Base-by-base conservation (phyloP, 2,888 invertebrate genomes). In the Ophioninae sp. region DNA sequence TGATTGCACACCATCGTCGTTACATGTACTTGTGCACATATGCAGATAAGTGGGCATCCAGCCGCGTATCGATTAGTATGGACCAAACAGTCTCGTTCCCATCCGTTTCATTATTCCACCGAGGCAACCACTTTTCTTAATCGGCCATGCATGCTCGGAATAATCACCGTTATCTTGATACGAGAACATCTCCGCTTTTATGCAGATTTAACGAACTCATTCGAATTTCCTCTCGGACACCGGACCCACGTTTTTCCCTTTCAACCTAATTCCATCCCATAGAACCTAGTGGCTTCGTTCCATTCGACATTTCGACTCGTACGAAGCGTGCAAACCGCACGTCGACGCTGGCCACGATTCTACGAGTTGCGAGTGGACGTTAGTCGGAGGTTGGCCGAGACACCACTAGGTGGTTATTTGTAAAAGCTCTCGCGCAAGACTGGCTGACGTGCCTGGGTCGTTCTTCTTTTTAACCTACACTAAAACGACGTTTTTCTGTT, bases 141-240 rank as follows among this genome's bases (percentile, higher is more conserved):
- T 86, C 86, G 85, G 64, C 79, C 81, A 85, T 86, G 79, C 86
- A 86, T 85, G 86, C 81, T 41, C 79, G 41, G 85, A 86, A 86
- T 86, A 86, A 51, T 79, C 74, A 73, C 71, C 74, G 23, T 68
- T 58, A 69, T 69, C 74, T 78, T 81, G 84, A 81, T 64, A 82
- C 72, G 63, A 74, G 77, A 17, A 37, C 44, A 44, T 30, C 30
- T 73, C 41, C 72, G 80, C 76, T 41, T 44, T 72, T 41, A 17
- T 39, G 58, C 61, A 63, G 39, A 73, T 84, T 73, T 77, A 51
- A 59, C 76, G 39, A 17, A 67, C 77, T 79, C 71, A 23, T 23
- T 75, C 77, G 22, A 67, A 56, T 64, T 80, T 23, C 23, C 59
- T 61, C 77, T 63, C 64, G 72, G 59, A 72, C 58, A 72, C 39